phyloP scores from a whole-genome alignment of 2,888 invertebrate genomes.

The Chymomyza fuscimana region DNA sequence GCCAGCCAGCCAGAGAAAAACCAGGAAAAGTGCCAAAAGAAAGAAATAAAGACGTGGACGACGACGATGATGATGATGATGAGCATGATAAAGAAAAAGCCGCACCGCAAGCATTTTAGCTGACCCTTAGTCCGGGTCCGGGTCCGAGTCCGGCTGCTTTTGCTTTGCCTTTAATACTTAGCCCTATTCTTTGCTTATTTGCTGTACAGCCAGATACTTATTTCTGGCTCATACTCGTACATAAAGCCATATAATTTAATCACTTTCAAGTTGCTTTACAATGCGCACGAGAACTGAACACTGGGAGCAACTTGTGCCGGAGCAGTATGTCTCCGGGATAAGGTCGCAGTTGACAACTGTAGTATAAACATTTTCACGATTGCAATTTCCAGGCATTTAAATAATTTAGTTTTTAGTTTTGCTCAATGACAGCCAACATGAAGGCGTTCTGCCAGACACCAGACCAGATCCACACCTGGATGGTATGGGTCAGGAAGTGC shows the following conservation, averaged over 20 bases:
- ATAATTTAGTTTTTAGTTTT: conserved; percentile 29
- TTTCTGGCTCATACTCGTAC: conserved; percentile 24
- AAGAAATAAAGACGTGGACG: background rate
- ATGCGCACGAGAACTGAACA: background rate
- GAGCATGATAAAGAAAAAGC: background rate
- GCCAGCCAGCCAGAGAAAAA: conserved; percentile 4
- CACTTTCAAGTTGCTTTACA: conserved; percentile 33
- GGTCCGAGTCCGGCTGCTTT: too few relatives aligned
- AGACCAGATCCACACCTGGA: too few relatives aligned
- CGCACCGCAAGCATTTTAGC: background rate
- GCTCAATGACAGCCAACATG: background rate
- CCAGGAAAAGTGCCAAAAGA: conserved; percentile 31
- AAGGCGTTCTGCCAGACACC: too few relatives aligned
- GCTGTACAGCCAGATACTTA: background rate
- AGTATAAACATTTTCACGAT: conserved; percentile 15
- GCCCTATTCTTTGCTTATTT: background rate
- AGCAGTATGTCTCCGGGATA: background rate
- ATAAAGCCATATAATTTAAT: conserved; percentile 37
- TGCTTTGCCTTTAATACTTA: background rate
- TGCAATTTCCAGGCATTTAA: conserved; percentile 34
- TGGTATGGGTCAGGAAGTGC: too few relatives aligned
- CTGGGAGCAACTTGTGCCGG: background rate
- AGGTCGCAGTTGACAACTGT: background rate
- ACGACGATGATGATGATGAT: background rate
- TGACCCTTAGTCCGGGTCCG: background rate